These are phyloP conservation scores for Tapirus terrestris DNA, from an alignment of 2,113 vertebrate genomes.

Conservation along the genomic window DNA sequence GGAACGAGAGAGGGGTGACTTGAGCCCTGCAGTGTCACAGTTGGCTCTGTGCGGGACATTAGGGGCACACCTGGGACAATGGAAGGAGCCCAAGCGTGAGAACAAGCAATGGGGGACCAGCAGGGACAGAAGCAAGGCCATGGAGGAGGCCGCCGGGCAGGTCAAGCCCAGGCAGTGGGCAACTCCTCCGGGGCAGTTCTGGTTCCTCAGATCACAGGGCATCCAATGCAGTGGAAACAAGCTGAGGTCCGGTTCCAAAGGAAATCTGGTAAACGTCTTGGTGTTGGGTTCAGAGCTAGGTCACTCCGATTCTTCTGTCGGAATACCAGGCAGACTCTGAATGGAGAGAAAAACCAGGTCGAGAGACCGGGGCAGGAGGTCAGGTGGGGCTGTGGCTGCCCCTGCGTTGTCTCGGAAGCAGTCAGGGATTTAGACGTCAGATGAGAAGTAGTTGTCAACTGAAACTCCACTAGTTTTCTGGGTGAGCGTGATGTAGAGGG, in stretches of 20 bases:
- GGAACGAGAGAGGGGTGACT: background rate
- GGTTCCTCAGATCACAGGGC: background rate
- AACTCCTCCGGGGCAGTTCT: background rate
- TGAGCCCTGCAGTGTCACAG: background rate
- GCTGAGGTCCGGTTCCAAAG: background rate
- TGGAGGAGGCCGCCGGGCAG: background rate
- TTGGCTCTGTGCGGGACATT: background rate
- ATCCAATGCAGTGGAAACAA: background rate
- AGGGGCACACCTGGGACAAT: background rate
- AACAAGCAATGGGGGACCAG: background rate
- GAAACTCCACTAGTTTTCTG: background rate
- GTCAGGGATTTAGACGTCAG: background rate
- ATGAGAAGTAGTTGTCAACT: background rate
- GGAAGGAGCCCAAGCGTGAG: background rate
- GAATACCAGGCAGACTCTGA: background rate
- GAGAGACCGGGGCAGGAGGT: background rate
- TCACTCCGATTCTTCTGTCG: background rate
- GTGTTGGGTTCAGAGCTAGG: background rate
- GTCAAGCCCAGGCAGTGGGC: background rate
- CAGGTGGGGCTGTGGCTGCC: background rate
- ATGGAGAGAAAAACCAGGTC: background rate
- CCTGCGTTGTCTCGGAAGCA: background rate
- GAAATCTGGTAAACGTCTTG: background rate
- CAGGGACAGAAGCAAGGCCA: background rate
- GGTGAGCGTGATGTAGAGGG: background rate